phyloP scores from a whole-genome alignment of 1,140 invertebrate genomes.

The Drosophila baimaii region DNA sequence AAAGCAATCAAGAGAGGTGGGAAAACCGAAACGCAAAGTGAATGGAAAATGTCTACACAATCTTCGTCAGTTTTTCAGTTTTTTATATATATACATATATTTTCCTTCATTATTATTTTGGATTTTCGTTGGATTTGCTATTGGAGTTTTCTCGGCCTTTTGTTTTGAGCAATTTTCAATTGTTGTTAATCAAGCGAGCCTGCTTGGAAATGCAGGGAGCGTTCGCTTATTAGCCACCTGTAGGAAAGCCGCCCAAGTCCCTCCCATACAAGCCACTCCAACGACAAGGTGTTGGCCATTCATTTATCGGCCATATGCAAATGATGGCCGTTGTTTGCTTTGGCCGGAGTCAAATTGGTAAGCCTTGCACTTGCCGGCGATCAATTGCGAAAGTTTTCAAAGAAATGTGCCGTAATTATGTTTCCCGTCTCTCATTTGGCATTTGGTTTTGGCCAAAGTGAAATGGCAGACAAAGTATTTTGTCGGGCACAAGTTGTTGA shows the following conservation, averaged over 20 bases:
- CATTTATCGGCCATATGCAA: constrained; percentile 65
- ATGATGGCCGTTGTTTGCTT: constrained; percentile 29
- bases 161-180: constrained; percentile 47
- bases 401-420: constrained; percentile 49
- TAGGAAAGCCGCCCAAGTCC: neutral
- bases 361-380: constrained; percentile 71
- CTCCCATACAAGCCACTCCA: constrained; percentile 3
- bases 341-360: constrained; percentile 52
- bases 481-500: constrained; percentile 31
- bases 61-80: constrained; percentile 48
- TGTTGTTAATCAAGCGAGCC: constrained; percentile 62
- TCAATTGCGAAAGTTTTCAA: constrained; percentile 72
- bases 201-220: constrained; percentile 60
- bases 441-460: constrained; percentile 55
- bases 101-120: constrained; percentile 59
- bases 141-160: constrained; percentile 29
- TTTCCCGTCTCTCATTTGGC: constrained; percentile 45
- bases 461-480: constrained; percentile 43
- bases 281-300: constrained; percentile 67
- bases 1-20: constrained; percentile 74
- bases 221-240: constrained; percentile 39
- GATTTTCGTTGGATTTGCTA: constrained; percentile 31
- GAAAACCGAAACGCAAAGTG: constrained; percentile 80
- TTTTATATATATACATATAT: constrained; percentile 9
- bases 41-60: constrained; percentile 81